A percentile compares a stretch with the other conserved stretches of the same genome.
These are phyloP conservation scores for Steinernema scapterisci DNA, from an alignment of 2,888 invertebrate species.

Conservation along the genomic window DNA sequence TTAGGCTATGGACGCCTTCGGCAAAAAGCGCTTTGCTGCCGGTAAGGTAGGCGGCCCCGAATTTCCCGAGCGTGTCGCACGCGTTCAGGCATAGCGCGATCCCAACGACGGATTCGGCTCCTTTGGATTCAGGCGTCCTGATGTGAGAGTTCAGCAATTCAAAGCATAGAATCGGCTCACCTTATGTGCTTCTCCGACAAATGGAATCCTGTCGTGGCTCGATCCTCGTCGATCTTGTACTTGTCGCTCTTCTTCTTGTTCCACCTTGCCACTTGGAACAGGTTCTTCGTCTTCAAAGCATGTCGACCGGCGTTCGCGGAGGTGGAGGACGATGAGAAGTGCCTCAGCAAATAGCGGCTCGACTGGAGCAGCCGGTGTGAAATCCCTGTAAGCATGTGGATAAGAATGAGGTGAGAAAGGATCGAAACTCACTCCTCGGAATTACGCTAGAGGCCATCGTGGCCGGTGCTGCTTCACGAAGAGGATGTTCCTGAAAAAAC, in stretches of 20 bases:
- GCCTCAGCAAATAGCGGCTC: background rate
- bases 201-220: slow-evolving; percentile 56
- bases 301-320: background rate
- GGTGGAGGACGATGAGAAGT: background rate
- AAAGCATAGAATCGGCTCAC: too few species aligned
- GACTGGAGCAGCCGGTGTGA: background rate
- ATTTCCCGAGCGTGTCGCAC: slow-evolving; percentile 58
- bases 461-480: background rate
- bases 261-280: background rate
- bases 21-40: slow-evolving; percentile 97
- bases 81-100: slow-evolving; percentile 60
- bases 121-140: slow-evolving; percentile 41
- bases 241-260: background rate
- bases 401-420: background rate
- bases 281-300: background rate
- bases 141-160: slow-evolving; percentile 35
- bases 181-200: slow-evolving; percentile 42
- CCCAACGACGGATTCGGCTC: slow-evolving; percentile 62
- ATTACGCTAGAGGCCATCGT: background rate
- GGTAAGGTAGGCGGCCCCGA: slow-evolving; percentile 74
- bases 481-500: background rate
- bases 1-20: slow-evolving; percentile 76
- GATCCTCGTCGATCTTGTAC: background rate
- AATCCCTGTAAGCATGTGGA: background rate
- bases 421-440: background rate